A percentile compares a stretch with the other conserved stretches of the same genome.
These are phyloP conservation scores for Elysia chlorotica DNA, from an alignment of 1,140 invertebrate species.

Conservation along the genomic window DNA sequence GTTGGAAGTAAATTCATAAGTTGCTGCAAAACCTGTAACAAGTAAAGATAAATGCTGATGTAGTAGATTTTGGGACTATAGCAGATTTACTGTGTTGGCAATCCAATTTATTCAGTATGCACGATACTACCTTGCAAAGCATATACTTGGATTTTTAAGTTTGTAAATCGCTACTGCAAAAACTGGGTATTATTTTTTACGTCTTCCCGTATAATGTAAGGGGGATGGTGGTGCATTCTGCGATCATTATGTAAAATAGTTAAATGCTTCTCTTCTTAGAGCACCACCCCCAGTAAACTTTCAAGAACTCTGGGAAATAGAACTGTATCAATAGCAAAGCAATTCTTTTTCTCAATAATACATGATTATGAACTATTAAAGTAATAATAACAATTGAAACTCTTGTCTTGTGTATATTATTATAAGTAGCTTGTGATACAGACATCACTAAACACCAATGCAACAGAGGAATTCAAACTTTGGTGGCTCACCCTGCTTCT, in stretches of 20 bases:
- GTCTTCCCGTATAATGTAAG: too few relatives aligned
- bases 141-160: not conserved
- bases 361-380: not conserved
- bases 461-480: not conserved
- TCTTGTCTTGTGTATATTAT: not conserved
- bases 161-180: not conserved
- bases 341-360: not conserved
- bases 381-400: not conserved
- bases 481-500: constrained; percentile 8
- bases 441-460: not conserved
- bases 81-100: not conserved
- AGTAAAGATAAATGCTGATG: not conserved
- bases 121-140: not conserved
- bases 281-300: too few relatives aligned
- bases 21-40: constrained; percentile 33
- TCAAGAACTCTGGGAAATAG: too few relatives aligned
- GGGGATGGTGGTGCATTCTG: too few relatives aligned
- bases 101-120: not conserved
- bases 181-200: not conserved
- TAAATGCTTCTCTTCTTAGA: too few relatives aligned
- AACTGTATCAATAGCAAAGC: not conserved
- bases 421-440: not conserved
- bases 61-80: not conserved
- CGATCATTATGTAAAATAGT: too few relatives aligned
- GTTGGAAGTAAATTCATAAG: constrained; percentile 31